Base-by-base conservation (phyloP, 2,888 invertebrate genomes). In the Tenthredo mesomela region DNA sequence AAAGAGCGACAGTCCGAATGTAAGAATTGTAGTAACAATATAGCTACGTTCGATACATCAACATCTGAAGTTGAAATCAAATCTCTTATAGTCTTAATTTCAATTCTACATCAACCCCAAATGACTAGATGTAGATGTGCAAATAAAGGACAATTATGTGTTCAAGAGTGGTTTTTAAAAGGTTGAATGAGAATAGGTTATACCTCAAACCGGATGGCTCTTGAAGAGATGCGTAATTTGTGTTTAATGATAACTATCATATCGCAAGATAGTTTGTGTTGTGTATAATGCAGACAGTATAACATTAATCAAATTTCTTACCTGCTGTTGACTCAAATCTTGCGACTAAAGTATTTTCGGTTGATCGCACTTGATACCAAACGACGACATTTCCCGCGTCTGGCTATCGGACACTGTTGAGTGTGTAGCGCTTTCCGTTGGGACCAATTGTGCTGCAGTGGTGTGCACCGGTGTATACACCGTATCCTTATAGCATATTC, bases 311-410 rank as follows among this genome's bases (percentile, higher is more conserved):
- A 25, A 12, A 73, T 12, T 73, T 25, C 10, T 73, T 43, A 73
- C 71, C 43, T 73, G 43, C 1, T 15, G 71, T 43, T 43, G 3
- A 21, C 7, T 73, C 40, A 25, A 21, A 40, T 73, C 43, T n/a
- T 73, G 3, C 15, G 37, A n/a, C n/a, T 40, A 73, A 43, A 73
- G 40, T 4, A 73, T n/a, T 43, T 25, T n/a, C 43, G 40, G 6
- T 43, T 33, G 18, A 43, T 43, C n/a, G n/a, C 21, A 12, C 21
- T 21, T 43, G 71, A 73, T 25, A 40, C 71, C 43, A 2, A 37
- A 40, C 21, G 71, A 43, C 71, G 71, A 73, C 71, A 73, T 73
- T 73, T 73, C 71, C 71, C 71, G 71, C 71, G 71, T 43, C 43
- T 43, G 67, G 67, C 33, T 33, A 18, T 33, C 33, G 67, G 15